Percentiles rank a stretch among this genome's conserved stretches.
Evolutionary conservation across 1,140 invertebrate species (phyloP).

Genomic region (Sitobion miscanthi): DNA sequence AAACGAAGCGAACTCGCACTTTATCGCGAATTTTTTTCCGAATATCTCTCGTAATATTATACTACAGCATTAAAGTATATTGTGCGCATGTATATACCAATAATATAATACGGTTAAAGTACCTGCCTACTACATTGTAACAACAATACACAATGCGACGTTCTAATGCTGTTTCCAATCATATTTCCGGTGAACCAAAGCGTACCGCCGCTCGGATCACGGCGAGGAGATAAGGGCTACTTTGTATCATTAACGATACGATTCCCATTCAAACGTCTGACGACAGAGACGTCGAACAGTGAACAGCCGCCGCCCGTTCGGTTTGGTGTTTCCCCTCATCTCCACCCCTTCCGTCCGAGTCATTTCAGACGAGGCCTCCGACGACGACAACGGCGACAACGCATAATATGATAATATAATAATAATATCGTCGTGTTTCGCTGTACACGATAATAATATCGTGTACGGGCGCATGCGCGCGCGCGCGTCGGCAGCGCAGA

Average conservation of each 20-base stretch:
- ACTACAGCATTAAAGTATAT: background rate
- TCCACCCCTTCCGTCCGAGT: background rate
- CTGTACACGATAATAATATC: background rate
- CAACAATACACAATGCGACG: background rate
- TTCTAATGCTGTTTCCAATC: slow-evolving; percentile 14
- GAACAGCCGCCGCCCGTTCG: background rate
- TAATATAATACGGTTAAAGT: background rate
- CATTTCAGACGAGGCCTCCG: background rate
- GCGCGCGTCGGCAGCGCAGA: too few relatives aligned
- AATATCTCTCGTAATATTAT: background rate
- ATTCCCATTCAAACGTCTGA: slow-evolving; percentile 27
- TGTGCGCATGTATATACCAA: too few relatives aligned
- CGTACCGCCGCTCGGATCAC: background rate
- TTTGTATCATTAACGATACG: slow-evolving; percentile 12
- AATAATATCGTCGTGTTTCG: too few relatives aligned
- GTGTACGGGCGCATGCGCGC: too few relatives aligned
- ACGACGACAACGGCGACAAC: background rate
- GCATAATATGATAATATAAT: background rate
- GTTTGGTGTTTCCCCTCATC: background rate
- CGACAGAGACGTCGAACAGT: background rate
- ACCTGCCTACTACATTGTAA: background rate
- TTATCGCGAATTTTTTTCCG: background rate
- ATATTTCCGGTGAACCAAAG: slow-evolving; percentile 11
- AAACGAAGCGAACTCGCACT: background rate
- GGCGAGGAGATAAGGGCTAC: background rate